These are phyloP conservation scores for Chloroclysta siterata DNA, from an alignment of 2,888 invertebrate genomes.

Conservation along the genomic window DNA sequence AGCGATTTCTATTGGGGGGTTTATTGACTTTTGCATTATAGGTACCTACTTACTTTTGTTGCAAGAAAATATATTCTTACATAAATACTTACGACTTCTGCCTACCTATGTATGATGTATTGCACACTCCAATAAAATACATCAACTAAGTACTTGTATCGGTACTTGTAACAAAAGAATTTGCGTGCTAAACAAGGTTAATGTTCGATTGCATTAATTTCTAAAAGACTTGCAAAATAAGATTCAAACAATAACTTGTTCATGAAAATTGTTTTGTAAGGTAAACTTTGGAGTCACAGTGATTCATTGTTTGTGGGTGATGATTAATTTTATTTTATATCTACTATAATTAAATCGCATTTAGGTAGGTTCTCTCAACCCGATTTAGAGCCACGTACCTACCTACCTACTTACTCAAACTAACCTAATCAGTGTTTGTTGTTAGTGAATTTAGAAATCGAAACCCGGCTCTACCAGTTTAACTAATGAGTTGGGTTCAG, in stretches of 20 bases:
- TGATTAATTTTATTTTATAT: conserved; percentile 15
- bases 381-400: neutral
- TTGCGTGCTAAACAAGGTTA: conserved; percentile 21
- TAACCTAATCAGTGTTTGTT: neutral
- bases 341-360: too few species aligned
- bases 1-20: conserved; percentile 35
- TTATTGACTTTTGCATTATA: conserved; percentile 23
- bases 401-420: neutral
- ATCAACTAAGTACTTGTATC: neutral
- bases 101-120: neutral
- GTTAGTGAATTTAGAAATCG: neutral
- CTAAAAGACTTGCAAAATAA: conserved; percentile 6
- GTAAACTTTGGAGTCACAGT: conserved; percentile 14
- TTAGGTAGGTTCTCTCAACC: too few species aligned
- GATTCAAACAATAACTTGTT: conserved; percentile 20
- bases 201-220: conserved; percentile 10
- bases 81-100: neutral
- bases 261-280: conserved; percentile 6
- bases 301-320: conserved; percentile 21
- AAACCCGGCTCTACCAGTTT: neutral
- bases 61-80: conserved; percentile 4
- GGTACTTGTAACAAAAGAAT: conserved; percentile 5
- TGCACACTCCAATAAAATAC: neutral
- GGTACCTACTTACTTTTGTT: conserved; percentile 9
- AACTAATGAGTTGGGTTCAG: neutral